Conservation (phyloP, 2,888 invertebrate genomes). For the Apodemia mormo region DNA sequence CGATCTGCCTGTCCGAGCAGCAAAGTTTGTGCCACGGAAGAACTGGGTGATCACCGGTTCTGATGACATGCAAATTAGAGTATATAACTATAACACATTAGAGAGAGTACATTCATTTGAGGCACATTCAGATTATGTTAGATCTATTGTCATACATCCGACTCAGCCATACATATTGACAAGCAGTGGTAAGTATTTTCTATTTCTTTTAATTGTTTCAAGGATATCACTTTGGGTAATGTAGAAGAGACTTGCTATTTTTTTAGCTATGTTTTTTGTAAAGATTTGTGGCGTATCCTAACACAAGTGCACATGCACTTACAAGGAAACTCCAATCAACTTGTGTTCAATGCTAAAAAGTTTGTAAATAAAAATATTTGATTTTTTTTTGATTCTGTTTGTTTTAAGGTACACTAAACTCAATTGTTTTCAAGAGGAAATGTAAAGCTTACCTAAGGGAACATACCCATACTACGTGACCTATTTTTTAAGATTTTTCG, state of each 20-base stretch:
- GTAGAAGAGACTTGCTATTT: not conserved
- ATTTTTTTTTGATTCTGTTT: not conserved
- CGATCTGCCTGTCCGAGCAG: conserved; percentile 97
- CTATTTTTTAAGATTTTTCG: too few species aligned
- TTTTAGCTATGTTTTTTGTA: too few species aligned
- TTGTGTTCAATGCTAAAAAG: too few species aligned
- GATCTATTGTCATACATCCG: conserved; percentile 98
- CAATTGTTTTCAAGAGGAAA: too few species aligned
- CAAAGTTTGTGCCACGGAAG: conserved; percentile 97
- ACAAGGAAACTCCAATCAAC: too few species aligned
- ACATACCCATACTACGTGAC: too few species aligned
- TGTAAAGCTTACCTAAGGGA: too few species aligned
- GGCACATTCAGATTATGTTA: conserved; percentile 98
- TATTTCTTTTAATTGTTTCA: not conserved
- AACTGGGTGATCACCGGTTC: conserved; percentile 99
- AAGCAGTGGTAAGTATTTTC: conserved; percentile 89
- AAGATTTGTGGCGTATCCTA: too few species aligned
- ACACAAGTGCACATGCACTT: too few species aligned
- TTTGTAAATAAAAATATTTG: too few species aligned
- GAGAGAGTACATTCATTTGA: conserved; percentile 98
- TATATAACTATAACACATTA: conserved; percentile 99
- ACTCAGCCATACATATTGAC: conserved; percentile 98
- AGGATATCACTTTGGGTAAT: not conserved
- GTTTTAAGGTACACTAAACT: too few species aligned
- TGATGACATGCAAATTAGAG: conserved; percentile 96